Base-by-base conservation (phyloP, 2,888 invertebrate species). In the Eudemis profundana region DNA sequence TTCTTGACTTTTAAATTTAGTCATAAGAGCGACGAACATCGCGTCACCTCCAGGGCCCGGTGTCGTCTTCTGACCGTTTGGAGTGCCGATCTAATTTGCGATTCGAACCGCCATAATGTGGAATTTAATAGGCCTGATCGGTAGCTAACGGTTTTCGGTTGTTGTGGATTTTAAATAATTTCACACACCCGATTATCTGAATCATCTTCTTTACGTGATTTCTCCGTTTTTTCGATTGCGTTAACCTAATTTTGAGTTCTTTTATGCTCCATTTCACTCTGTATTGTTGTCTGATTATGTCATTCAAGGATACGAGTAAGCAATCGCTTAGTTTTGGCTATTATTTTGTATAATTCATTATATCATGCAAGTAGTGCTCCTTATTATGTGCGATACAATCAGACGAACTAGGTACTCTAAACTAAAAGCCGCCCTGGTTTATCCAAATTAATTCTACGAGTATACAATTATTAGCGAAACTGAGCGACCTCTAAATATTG, bases 51-150 rank as follows among this genome's bases (percentile, higher is more conserved):
- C 84, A 79, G 86, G 82, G 79, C 82, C 73, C 84, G 84, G 84
- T 86, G 88, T 88, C 89, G 87, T 83, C 85, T 87, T 87, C 89
- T 90, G 91, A 91, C 91, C 92, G 92, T 82, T 87, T 87, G 77
- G 83, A 91, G 90, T 87, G 84, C 82, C 83, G 85, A 89, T 89
- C 88, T 91, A 89, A 91, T 91, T 91, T 90, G 83, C 82, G 89
- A 89, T 82, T 87, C 86, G 85, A 76, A 87, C 87, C 83, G 87
- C 89, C 90, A 90, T 89, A 85, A 65, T 65, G 50, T 86, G 85
- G 85, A 87, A 90, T 90, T 79, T 84, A 88, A 90, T 90, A 85
- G 85, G 84, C 83, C 79, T 77, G 77, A 70, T 57, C 73, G 71
- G 60, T 71, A 33, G 68, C 62, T 71, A 73, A 69, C 59, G 49